These are phyloP conservation scores for Polypedilum vanderplanki DNA, from an alignment of 1,140 invertebrate species.

Conservation along the genomic window DNA sequence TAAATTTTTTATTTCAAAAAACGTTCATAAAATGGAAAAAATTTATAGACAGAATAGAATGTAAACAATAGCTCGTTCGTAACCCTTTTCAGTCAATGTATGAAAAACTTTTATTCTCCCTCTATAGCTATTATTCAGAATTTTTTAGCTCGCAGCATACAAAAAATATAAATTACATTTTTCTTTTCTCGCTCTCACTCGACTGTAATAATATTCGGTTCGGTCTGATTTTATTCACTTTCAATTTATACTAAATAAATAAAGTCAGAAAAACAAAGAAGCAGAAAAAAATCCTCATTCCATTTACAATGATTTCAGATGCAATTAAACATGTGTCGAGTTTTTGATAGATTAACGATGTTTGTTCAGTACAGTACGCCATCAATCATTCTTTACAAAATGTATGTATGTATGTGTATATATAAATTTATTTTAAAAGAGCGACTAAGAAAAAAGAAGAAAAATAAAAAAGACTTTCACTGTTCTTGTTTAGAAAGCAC, in stretches of 20 bases:
- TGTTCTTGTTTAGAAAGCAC: conserved; percentile 12
- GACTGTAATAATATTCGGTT: too few species aligned
- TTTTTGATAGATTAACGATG: conserved; percentile 25
- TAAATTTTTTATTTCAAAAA: too few species aligned
- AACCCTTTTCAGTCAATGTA: background rate
- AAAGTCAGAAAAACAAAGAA: background rate
- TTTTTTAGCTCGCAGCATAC: too few species aligned
- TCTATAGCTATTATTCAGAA: too few species aligned
- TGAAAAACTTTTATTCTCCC: background rate
- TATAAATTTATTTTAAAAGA: too few species aligned
- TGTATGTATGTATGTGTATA: too few species aligned
- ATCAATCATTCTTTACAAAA: conserved; percentile 22
- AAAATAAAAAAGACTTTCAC: background rate
- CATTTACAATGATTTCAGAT: background rate
- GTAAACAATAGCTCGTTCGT: background rate
- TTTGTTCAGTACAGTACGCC: background rate
- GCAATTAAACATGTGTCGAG: conserved; percentile 28
- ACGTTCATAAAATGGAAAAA: too few species aligned
- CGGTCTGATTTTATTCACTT: too few species aligned
- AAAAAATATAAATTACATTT: too few species aligned
- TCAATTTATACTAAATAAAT: background rate
- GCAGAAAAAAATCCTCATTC: background rate
- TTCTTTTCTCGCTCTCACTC: too few species aligned
- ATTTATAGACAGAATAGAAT: too few species aligned
- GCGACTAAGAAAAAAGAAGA: too few species aligned